A percentile compares a stretch with the other conserved stretches of the same genome.
These are phyloP conservation scores for Cichlasoma orientale DNA, from an alignment of 2,797 vertebrate species.

Conservation along the genomic window DNA sequence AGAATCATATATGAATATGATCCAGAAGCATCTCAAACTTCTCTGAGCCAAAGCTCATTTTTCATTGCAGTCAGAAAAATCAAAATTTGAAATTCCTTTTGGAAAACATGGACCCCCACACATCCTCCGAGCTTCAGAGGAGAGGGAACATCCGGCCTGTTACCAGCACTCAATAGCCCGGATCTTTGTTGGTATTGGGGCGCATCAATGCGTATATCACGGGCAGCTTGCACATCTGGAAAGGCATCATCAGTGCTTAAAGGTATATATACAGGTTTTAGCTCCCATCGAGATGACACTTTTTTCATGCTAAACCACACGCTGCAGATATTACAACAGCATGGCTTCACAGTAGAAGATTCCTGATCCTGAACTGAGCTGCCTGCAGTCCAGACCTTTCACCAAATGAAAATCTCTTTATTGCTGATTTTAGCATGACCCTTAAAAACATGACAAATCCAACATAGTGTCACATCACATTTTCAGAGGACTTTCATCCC, in stretches of 20 bases:
- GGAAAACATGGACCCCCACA: too few species aligned
- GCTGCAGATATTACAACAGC: too few species aligned
- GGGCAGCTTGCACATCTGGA: background rate
- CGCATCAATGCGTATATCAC: background rate
- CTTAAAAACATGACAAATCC: background rate
- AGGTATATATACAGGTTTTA: background rate
- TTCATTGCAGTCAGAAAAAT: background rate
- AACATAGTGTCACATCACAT: background rate
- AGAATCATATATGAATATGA: background rate
- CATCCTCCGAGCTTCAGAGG: background rate
- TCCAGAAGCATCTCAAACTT: background rate
- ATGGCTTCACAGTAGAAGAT: too few species aligned
- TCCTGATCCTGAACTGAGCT: too few species aligned
- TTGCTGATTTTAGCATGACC: background rate
- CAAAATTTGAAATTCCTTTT: background rate
- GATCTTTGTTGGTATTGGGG: background rate
- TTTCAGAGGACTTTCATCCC: background rate
- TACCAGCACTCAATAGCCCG: background rate
- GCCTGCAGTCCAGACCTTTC: too few species aligned
- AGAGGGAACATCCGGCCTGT: background rate
- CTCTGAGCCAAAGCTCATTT: background rate
- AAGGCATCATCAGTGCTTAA: background rate
- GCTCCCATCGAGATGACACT: background rate
- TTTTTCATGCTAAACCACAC: too few species aligned
- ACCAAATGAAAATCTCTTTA: background rate